Conservation (phyloP, 2,888 invertebrate genomes). For the Trimorus sp. region DNA sequence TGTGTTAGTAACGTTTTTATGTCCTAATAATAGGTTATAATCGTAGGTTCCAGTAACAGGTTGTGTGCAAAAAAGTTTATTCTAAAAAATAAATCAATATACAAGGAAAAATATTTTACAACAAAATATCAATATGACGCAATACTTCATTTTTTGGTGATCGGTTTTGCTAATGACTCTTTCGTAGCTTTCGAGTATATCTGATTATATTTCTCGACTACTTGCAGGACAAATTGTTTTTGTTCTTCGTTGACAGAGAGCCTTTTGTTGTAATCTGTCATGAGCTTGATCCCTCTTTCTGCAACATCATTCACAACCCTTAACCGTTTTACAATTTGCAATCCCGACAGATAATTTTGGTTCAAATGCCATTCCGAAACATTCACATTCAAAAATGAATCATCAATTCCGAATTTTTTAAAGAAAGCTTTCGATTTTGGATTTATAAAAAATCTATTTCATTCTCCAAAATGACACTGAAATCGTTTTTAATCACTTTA, state of each 20-base stretch:
- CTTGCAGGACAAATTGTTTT: slow-evolving; percentile 29
- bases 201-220: slow-evolving; percentile 27
- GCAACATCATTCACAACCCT: slow-evolving; percentile 47
- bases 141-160: too few species aligned
- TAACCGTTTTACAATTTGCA: slow-evolving; percentile 16
- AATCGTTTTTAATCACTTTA: slow-evolving; percentile 2
- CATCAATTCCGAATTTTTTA: slow-evolving; percentile 40
- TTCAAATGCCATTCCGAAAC: slow-evolving; percentile 36
- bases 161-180: neutral
- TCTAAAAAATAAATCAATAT: slow-evolving; percentile 1
- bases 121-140: neutral
- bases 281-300: slow-evolving; percentile 43
- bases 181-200: slow-evolving; percentile 9
- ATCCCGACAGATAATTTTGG: slow-evolving; percentile 34
- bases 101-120: slow-evolving; percentile 6
- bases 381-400: slow-evolving; percentile 35
- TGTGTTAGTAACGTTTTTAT: neutral
- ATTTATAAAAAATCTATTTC: slow-evolving; percentile 38
- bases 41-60: slow-evolving; percentile 2
- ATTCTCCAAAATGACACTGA: slow-evolving; percentile 14
- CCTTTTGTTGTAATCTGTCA: slow-evolving; percentile 41
- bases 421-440: slow-evolving; percentile 45
- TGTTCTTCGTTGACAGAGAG: slow-evolving; percentile 22
- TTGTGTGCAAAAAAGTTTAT: slow-evolving; percentile 13
- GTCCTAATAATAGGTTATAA: neutral